A percentile compares a stretch with the other conserved stretches of the same genome.
These are phyloP conservation scores for Dendrocincla fuliginosa DNA, from an alignment of 2,797 vertebrate species.

Conservation along the genomic window DNA sequence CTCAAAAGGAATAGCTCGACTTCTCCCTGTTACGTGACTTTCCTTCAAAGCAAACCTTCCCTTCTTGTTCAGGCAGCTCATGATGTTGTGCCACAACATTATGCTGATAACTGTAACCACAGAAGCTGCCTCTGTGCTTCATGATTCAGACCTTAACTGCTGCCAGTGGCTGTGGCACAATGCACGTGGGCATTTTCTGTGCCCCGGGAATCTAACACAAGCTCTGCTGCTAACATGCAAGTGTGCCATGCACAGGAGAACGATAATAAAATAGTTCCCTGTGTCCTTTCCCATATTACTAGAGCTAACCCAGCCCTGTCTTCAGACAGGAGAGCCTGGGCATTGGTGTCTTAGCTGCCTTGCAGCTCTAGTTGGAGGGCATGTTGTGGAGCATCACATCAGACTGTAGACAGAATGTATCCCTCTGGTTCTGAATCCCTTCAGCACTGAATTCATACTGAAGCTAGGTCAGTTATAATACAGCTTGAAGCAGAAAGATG, in stretches of 20 bases:
- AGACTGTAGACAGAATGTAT: background rate
- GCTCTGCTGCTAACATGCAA: background rate
- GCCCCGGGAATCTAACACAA: background rate
- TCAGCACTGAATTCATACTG: background rate
- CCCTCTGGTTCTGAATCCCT: background rate
- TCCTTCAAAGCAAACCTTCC: background rate
- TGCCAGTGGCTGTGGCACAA: background rate
- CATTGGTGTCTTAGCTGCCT: background rate
- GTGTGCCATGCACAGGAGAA: background rate
- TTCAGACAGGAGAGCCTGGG: background rate
- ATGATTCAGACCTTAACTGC: background rate
- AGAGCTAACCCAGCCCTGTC: background rate
- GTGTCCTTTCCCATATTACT: background rate
- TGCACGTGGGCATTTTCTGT: background rate
- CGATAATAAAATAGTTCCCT: background rate
- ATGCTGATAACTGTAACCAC: background rate
- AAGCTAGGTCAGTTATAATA: constrained; percentile 14
- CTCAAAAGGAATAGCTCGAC: background rate
- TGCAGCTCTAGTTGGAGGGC: background rate
- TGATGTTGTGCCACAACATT: background rate
- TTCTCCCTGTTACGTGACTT: background rate
- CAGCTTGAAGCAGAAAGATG: constrained; percentile 17
- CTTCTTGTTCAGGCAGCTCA: background rate
- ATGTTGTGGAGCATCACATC: background rate
- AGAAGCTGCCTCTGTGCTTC: background rate